Base-by-base conservation (phyloP, 2,888 invertebrate species). In the Steinernema carpocapsae region DNA sequence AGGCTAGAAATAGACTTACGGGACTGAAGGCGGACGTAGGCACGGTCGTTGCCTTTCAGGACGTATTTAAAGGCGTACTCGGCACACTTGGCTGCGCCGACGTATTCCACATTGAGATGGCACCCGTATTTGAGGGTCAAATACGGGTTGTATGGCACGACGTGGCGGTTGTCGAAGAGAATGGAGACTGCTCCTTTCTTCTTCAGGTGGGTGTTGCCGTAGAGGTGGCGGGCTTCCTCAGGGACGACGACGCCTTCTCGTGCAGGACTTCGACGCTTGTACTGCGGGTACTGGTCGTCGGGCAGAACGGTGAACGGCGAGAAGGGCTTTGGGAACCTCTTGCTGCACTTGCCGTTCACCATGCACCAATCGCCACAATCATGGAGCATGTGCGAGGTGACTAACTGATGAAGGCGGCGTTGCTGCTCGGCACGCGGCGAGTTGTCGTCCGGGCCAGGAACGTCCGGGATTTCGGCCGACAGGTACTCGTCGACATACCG, bases 101-200 rank as follows among this genome's bases (percentile, higher is more conserved):
- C 56, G 26, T 56, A 56, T 70, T 84, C 83, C 32, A 85, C 75
- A 75, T 84, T 84, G 29, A 85, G 76, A 73, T 85, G 84, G 14
- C 73, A 73, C 24, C 79, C 71, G 59, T 76, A 81, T 10, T 73
- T 72, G 0, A 72, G 32, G 1, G 59, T 19, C 1, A 87, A 77
- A 37, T 71, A 79, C 2, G 76, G 72, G 76, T 86, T 88, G 77
- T 88, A 88, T 0, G 88, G 88, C 6, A 88, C 88, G 10, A 88
- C 83, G 81, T 81, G 85, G 3, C n/a, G n/a, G n/a, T n/a, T n/a
- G n/a, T n/a, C n/a, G n/a, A n/a, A n/a, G n/a, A n/a, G n/a, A n/a
- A n/a, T n/a, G n/a, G n/a, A n/a, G n/a, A n/a, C n/a, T n/a, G n/a
- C n/a, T n/a, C n/a, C n/a, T n/a, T n/a, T n/a, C n/a, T n/a, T n/a